phyloP scores from a whole-genome alignment of 1,140 invertebrate species.

The Ceratina australensis region DNA sequence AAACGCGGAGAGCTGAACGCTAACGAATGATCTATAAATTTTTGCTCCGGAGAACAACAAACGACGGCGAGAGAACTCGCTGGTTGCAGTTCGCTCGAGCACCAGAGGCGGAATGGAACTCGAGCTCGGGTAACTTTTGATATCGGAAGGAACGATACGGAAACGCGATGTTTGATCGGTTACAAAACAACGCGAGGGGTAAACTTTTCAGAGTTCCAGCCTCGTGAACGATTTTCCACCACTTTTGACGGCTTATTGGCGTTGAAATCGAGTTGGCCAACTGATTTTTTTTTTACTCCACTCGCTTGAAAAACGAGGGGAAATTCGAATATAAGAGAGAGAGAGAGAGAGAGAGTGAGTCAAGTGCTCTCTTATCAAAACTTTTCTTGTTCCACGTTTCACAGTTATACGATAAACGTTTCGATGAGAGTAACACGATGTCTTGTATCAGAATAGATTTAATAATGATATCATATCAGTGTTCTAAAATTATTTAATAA shows the following conservation, averaged over 20 bases:
- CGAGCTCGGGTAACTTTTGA: conserved; percentile 15
- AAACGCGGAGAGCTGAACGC: conserved; percentile 15
- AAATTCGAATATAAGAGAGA: conserved; percentile 12
- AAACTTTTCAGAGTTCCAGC: conserved; percentile 2
- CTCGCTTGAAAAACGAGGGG: too few species aligned
- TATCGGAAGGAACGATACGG: conserved; percentile 5
- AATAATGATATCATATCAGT: too few species aligned
- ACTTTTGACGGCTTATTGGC: conserved; percentile 14
- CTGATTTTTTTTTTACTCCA: conserved; percentile 10
- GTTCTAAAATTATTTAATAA: too few species aligned
- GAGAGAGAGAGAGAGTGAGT: too few species aligned
- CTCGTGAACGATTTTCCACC: conserved; percentile 1
- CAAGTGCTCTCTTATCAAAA: background rate
- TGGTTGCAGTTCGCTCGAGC: too few species aligned
- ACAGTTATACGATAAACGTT: too few species aligned
- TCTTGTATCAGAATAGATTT: too few species aligned
- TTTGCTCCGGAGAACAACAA: conserved; percentile 11
- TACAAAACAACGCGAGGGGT: conserved; percentile 15
- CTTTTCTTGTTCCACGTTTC: background rate
- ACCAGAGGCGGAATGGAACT: background rate
- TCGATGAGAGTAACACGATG: background rate
- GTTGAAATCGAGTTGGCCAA: conserved; percentile 7
- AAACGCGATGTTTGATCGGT: conserved; percentile 7
- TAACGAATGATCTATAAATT: conserved; percentile 54
- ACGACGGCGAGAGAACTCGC: background rate